Evolutionary conservation across 2,113 vertebrate genomes (phyloP).

Genomic region (Podarcis raffonei): DNA sequence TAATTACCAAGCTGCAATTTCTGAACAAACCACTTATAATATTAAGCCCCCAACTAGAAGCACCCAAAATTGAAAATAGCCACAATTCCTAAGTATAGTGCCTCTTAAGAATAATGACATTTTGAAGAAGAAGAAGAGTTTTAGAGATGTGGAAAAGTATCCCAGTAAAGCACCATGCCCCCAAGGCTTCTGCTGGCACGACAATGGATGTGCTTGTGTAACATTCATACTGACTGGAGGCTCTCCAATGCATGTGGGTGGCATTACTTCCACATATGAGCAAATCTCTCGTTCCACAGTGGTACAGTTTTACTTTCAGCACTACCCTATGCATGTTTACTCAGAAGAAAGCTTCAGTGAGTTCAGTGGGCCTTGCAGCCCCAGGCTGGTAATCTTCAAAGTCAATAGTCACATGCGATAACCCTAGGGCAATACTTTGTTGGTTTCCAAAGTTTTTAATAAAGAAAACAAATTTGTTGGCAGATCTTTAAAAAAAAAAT

Average conservation of each 20-base stretch:
- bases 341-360: not conserved
- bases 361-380: not conserved
- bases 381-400: conserved; percentile 1
- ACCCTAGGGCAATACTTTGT: not conserved
- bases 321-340: not conserved
- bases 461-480: conserved; percentile 26
- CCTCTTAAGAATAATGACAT: no score
- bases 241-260: not conserved
- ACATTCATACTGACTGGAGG: not conserved
- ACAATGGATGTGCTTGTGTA: not conserved
- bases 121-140: not conserved
- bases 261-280: not conserved
- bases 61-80: not conserved
- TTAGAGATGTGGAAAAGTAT: not conserved
- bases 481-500: not conserved
- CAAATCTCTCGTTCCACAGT: not conserved
- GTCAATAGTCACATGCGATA: conserved; percentile 6
- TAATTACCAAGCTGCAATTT: no score
- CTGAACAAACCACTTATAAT: no score
- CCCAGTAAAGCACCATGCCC: not conserved
- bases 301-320: not conserved
- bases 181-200: not conserved
- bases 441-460: conserved; percentile 19
- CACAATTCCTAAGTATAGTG: not conserved
- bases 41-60: not conserved